Conservation (phyloP, 2,888 invertebrate species). For the Acleris sparsana region DNA sequence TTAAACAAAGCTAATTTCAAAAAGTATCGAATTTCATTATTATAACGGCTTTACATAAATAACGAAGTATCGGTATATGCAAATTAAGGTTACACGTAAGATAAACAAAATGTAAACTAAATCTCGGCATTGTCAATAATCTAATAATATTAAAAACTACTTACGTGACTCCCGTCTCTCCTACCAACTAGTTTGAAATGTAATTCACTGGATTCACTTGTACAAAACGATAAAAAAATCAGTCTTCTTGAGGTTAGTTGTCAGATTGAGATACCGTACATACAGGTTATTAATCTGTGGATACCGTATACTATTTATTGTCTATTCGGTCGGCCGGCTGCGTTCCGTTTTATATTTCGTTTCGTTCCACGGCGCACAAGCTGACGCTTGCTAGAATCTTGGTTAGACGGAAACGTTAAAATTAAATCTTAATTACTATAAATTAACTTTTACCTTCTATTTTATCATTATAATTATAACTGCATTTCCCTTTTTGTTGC, state of each 20-base stretch:
- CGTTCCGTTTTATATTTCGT: slow-evolving; percentile 22
- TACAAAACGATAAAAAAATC: slow-evolving; percentile 62
- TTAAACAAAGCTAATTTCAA: slow-evolving; percentile 8
- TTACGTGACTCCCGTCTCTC: slow-evolving; percentile 22
- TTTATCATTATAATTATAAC: no score
- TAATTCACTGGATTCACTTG: slow-evolving; percentile 46
- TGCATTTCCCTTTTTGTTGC: no score
- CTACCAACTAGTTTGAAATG: slow-evolving; percentile 36
- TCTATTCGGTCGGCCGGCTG: slow-evolving; percentile 30
- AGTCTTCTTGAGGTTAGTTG: slow-evolving; percentile 71
- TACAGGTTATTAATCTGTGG: no score
- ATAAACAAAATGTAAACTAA: neutral
- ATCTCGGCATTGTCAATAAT: neutral
- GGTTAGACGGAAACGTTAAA: neutral
- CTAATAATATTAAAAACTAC: slow-evolving; percentile 6
- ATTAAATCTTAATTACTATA: no score
- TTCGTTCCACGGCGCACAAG: slow-evolving; percentile 9
- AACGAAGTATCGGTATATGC: slow-evolving; percentile 18
- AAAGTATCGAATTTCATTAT: slow-evolving; percentile 4
- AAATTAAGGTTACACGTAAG: slow-evolving; percentile 26
- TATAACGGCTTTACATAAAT: slow-evolving; percentile 17
- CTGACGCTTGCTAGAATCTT: slow-evolving; percentile 1
- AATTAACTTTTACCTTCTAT: no score
- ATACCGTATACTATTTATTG: slow-evolving; percentile 38
- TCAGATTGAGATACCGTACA: no score